Evolutionary conservation across 2,113 vertebrate species (phyloP).

Genomic region (Fregata magnificens): DNA sequence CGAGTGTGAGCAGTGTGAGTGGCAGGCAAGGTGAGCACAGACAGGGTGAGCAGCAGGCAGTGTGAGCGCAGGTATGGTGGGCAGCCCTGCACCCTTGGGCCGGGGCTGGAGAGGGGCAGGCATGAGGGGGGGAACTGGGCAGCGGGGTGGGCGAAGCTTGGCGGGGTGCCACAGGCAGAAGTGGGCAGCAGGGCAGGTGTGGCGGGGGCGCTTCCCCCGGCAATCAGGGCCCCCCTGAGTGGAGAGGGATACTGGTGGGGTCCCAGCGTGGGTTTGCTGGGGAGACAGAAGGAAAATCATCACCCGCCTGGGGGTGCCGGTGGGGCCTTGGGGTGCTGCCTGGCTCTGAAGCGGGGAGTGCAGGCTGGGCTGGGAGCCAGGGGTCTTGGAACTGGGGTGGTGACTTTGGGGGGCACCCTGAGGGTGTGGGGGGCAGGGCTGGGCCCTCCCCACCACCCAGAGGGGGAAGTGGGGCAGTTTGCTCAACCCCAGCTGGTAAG

Average conservation of each 20-base stretch:
- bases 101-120: neutral
- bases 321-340: neutral
- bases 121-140: neutral
- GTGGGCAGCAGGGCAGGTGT: neutral
- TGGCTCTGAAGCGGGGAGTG: neutral
- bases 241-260: neutral
- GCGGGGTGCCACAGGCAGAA: neutral
- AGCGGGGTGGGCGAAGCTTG: neutral
- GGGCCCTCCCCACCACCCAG: neutral
- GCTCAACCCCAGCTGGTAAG: neutral
- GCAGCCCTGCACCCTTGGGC: neutral
- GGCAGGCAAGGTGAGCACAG: neutral
- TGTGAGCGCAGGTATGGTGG: neutral
- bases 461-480: neutral
- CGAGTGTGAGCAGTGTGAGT: neutral
- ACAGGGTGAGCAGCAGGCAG: neutral
- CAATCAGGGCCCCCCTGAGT: rapidly evolving
- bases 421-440: too few species aligned
- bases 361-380: neutral
- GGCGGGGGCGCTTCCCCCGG: neutral
- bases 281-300: neutral
- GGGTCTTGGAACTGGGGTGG: neutral
- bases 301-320: rapidly evolving
- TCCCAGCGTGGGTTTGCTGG: rapidly evolving
- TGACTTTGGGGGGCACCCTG: neutral